Percentiles rank a stretch among this genome's conserved stretches.
phyloP scores from a whole-genome alignment of 2,888 invertebrate genomes.

The Octonoba sinensis region DNA sequence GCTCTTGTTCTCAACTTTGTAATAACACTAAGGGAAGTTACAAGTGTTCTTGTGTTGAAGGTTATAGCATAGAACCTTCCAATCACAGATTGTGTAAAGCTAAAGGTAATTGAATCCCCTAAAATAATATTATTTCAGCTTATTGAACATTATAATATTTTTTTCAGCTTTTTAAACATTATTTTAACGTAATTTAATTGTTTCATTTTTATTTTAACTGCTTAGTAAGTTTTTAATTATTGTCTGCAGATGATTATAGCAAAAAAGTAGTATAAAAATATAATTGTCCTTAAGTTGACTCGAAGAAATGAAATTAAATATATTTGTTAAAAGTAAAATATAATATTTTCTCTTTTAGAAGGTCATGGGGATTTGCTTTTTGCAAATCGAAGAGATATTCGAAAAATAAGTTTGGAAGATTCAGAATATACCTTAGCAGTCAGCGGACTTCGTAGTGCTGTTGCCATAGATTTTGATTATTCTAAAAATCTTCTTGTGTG shows the following conservation, averaged over 20 bases:
- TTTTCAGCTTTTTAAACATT: not conserved
- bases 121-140: not conserved
- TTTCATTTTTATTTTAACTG: not conserved
- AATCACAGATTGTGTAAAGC: conserved; percentile 76
- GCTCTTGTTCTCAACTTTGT: conserved; percentile 95
- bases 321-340: not conserved
- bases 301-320: too few relatives aligned
- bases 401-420: conserved; percentile 87
- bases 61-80: conserved; percentile 87
- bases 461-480: conserved; percentile 92
- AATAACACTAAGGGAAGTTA: conserved; percentile 90
- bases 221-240: not conserved
- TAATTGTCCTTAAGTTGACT: too few relatives aligned
- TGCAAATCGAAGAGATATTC: conserved; percentile 88
- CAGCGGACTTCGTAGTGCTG: conserved; percentile 83
- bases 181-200: not conserved
- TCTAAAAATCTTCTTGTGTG: conserved; percentile 95
- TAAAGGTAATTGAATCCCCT: conserved; percentile 66
- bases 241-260: not conserved
- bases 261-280: too few relatives aligned
- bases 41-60: conserved; percentile 90
- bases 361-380: conserved; percentile 91
- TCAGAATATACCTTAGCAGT: conserved; percentile 81
- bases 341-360: conserved; percentile 72
- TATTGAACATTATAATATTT: not conserved